Percentiles rank a stretch among this genome's conserved stretches.
Conservation (phyloP, 92 coral and sea anemone genomes). For the Chrysogorgia sp. region DNA sequence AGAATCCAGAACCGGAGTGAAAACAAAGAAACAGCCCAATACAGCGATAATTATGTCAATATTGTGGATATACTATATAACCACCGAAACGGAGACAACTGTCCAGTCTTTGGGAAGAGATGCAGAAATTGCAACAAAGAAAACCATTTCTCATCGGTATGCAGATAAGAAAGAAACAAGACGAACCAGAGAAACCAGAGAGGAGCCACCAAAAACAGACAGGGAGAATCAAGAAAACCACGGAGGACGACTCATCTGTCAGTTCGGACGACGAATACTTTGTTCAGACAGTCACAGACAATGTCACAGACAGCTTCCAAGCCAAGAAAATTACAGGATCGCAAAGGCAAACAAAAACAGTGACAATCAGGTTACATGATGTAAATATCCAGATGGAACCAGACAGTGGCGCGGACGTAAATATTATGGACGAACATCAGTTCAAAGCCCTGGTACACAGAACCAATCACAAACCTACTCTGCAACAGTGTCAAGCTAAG, state of each 20-base stretch:
- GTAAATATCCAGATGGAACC: constrained; percentile 66
- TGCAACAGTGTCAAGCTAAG: constrained; percentile 37
- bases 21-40: constrained; percentile 28
- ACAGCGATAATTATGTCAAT: constrained; percentile 16
- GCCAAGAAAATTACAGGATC: constrained; percentile 47
- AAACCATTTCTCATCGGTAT: constrained; percentile 24
- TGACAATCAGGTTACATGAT: constrained; percentile 64
- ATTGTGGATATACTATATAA: constrained; percentile 15
- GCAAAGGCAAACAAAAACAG: constrained; percentile 31
- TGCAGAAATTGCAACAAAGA: constrained; percentile 29
- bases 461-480: constrained; percentile 26
- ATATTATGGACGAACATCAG: constrained; percentile 69
- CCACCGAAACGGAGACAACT: constrained; percentile 13
- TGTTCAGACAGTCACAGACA: constrained; percentile 40
- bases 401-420: constrained; percentile 70
- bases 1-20: constrained; percentile 38
- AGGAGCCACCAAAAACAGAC: not conserved
- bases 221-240: constrained; percentile 30
- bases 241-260: constrained; percentile 45
- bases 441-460: constrained; percentile 54
- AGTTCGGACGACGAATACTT: constrained; percentile 73
- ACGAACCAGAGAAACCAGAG: not conserved
- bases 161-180: constrained; percentile 11
- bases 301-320: constrained; percentile 34
- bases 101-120: constrained; percentile 30